Evolutionary conservation across 1,140 invertebrate genomes (phyloP).

Genomic region (Drosophila sp.): DNA sequence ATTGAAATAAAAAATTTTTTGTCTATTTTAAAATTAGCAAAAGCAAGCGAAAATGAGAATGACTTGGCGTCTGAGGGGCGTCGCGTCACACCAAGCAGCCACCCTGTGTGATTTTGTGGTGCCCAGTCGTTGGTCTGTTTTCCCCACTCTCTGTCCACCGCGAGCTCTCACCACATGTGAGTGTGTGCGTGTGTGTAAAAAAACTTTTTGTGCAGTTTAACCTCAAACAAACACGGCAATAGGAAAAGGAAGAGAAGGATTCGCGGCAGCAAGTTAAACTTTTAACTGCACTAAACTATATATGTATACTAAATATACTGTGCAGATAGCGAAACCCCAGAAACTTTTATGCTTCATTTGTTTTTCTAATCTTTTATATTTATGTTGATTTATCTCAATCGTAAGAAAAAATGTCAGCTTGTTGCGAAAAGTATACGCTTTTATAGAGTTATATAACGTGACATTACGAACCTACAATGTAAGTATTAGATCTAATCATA

Average conservation of each 20-base stretch:
- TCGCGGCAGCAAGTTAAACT: conserved; percentile 2
- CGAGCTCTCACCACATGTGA: not conserved
- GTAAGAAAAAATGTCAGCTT: too few species aligned
- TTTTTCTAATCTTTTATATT: too few species aligned
- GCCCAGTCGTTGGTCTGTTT: not conserved
- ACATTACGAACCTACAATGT: too few species aligned
- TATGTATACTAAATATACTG: too few species aligned
- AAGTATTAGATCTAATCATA: too few species aligned
- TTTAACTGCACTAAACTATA: not conserved
- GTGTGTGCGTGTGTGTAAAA: conserved; percentile 30
- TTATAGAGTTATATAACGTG: too few species aligned
- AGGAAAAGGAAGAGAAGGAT: not conserved
- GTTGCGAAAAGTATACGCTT: too few species aligned
- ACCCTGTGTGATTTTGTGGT: not conserved
- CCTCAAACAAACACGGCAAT: conserved; percentile 31
- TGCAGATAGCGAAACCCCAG: not conserved
- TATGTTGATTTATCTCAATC: too few species aligned
- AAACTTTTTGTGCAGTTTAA: conserved; percentile 59
- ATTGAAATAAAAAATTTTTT: conserved; percentile 78
- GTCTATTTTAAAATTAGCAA: conserved; percentile 80
- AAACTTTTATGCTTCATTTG: too few species aligned
- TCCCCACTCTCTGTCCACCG: not conserved
- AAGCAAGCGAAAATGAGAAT: conserved; percentile 71
- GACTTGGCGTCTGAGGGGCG: conserved; percentile 52
- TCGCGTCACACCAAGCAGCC: not conserved